Evolutionary conservation across 2,113 vertebrate genomes (phyloP), one percentile per base, ranked within the genome.

Genomic region (Callithrix jacchus): DNA sequence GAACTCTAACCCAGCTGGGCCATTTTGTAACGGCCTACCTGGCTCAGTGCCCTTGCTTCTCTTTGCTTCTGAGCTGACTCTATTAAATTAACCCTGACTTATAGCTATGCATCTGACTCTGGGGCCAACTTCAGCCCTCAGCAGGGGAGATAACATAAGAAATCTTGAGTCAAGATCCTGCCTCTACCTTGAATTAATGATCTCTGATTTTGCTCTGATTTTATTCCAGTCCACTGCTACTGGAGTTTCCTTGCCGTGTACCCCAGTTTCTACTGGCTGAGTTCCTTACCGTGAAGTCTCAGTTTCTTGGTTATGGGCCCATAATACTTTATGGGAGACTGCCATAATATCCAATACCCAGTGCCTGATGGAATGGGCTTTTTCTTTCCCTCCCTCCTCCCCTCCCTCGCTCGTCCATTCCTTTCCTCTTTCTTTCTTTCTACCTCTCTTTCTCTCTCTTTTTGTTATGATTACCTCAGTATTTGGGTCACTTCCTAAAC

Each of bases 1-100:
- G 81, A 96, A 91, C 93, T 81, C 37, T 90, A 85, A 96, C 79
- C 17, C n/a, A 82, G 40, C 27, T 86, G 79, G 54, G 73, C 79
- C 88, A 74, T 23, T 86, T 49, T 96, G 42, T 97, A 93, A 96
- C 92, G 95, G 74, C 83, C 76, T 80, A 66, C 35, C 96, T 94
- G 91, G 93, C 93, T 85, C 1, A 0, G 30, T 64, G 85, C 93
- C 94, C 85, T 87, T 61, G 52, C 42, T 92, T 94, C 74, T 95
- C 54, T 68, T 87, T 80, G 42, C 3, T 8, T 90, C 58, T 80
- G 40, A 95, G 93, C 64, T 13, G 14, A 68, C 90, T 82, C 77
- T 85, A 74, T 96, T 96, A 81, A 83, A 94, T 94, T 93, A 93
- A 73, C n/a, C 83, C 73, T 66, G 56, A 96, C 68, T 84, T 93